Percentiles rank a stretch among this genome's conserved stretches.
Conservation (phyloP, 2,888 invertebrate genomes). For the Thera britannica region DNA sequence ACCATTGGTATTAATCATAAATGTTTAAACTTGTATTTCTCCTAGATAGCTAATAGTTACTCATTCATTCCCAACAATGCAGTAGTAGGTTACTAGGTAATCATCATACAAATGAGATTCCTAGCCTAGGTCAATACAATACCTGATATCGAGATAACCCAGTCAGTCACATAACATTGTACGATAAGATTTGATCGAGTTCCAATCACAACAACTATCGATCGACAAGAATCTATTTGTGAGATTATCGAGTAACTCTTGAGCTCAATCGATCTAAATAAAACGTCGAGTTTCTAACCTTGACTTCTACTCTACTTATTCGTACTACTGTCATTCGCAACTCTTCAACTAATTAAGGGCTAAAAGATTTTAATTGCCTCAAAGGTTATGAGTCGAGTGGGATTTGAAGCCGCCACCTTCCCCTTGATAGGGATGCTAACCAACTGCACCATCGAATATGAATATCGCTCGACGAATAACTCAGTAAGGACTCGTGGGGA, state of each 20-base stretch:
- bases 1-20: too few relatives aligned
- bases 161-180: neutral
- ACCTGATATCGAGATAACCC: neutral
- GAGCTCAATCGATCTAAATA: conserved; percentile 21
- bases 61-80: too few relatives aligned
- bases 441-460: too few relatives aligned
- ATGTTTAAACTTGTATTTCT: too few relatives aligned
- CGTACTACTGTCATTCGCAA: neutral
- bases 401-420: too few relatives aligned
- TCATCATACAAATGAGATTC: neutral
- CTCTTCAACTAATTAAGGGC: neutral
- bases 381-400: too few relatives aligned
- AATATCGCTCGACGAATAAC: too few relatives aligned
- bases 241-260: conserved; percentile 16
- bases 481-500: too few relatives aligned
- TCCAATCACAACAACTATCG: conserved; percentile 20
- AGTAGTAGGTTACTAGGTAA: neutral
- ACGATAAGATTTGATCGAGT: conserved; percentile 16
- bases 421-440: too few relatives aligned
- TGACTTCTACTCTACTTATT: conserved; percentile 3
- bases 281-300: conserved; percentile 21
- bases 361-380: too few relatives aligned
- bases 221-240: conserved; percentile 23
- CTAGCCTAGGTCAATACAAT: neutral
- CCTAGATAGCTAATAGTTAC: too few relatives aligned